Percentiles rank a stretch among this genome's conserved stretches.
phyloP scores from a whole-genome alignment of 2,888 invertebrate genomes.

The Troides aeacus region DNA sequence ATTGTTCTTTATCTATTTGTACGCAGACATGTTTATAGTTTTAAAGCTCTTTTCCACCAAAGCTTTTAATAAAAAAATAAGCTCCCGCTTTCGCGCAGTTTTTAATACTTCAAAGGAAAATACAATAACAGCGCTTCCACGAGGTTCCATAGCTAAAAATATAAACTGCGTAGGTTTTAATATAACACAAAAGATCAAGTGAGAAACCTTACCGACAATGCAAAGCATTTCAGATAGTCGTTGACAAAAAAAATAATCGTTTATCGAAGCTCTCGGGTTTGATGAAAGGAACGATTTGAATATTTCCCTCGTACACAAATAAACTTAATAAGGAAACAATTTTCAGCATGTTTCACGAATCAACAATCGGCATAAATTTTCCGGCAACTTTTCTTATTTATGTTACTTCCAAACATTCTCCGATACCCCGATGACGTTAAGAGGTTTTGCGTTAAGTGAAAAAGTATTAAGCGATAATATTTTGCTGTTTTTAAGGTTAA shows the following conservation, averaged over 20 bases:
- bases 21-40: neutral
- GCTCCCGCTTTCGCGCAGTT: neutral
- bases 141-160: neutral
- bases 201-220: conserved; percentile 1
- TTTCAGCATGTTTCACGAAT: conserved; percentile 30
- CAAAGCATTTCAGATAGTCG: neutral
- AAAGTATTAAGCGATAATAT: conserved; percentile 14
- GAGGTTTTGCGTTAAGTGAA: conserved; percentile 7
- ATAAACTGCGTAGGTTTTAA: neutral
- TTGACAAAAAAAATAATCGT: neutral
- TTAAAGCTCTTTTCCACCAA: neutral
- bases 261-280: conserved; percentile 3
- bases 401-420: conserved; percentile 29
- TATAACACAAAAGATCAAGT: neutral
- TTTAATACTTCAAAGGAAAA: conserved; percentile 6
- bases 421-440: conserved; percentile 19
- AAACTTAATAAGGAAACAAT: conserved; percentile 28
- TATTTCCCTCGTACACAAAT: conserved; percentile 28
- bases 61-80: conserved; percentile 4
- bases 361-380: conserved; percentile 34
- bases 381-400: conserved; percentile 24
- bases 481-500: conserved; percentile 15
- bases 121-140: neutral
- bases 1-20: neutral
- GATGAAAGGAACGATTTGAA: conserved; percentile 9